Percentiles rank a stretch among this genome's conserved stretches.
Evolutionary conservation across 2,797 vertebrate species (phyloP).

Genomic region (Ceryle rudis): DNA sequence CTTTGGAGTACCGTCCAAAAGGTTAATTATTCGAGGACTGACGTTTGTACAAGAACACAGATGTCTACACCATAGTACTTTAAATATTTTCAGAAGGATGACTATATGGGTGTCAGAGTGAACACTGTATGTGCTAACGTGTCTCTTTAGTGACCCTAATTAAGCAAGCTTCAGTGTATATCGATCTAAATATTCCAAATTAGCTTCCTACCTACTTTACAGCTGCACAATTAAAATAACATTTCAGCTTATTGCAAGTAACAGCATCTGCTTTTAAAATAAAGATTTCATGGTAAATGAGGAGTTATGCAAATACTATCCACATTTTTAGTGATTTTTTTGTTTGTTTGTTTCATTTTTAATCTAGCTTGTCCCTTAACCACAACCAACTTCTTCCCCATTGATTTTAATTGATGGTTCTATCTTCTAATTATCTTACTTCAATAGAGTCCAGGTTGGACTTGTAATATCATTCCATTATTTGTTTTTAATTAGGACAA

Average conservation of each 20-base stretch:
- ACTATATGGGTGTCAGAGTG: background rate
- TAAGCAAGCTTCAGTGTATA: background rate
- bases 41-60: background rate
- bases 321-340: background rate
- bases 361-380: conserved; percentile 3
- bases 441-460: conserved; percentile 10
- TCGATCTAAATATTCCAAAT: background rate
- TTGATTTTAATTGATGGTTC: conserved; percentile 33
- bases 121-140: background rate
- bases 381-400: background rate
- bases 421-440: conserved; percentile 32
- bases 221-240: background rate
- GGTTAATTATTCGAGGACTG: background rate
- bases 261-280: background rate
- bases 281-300: conserved; percentile 6
- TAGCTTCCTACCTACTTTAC: background rate
- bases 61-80: background rate
- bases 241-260: background rate
- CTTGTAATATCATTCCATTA: conserved; percentile 34
- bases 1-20: background rate
- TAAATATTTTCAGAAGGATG: background rate
- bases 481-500: conserved; percentile 70
- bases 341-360: background rate
- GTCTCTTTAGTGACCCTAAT: background rate
- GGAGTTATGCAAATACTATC: background rate